phyloP scores from a whole-genome alignment of 1,140 invertebrate genomes.

The Drosophila novamexicana region DNA sequence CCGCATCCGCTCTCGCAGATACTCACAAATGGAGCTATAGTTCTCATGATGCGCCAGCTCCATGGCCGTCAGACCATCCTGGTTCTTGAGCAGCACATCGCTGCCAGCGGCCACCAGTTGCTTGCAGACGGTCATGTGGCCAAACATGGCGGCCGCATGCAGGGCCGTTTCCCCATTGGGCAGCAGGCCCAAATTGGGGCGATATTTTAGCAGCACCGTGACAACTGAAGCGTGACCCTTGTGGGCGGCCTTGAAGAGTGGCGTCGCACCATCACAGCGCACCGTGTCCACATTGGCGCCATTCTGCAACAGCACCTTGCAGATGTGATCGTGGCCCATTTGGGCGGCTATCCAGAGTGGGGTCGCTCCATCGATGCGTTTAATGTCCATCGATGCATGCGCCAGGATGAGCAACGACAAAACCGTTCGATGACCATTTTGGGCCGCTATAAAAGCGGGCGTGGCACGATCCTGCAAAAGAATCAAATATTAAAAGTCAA shows the following conservation, averaged over 20 bases:
- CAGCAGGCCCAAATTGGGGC: slow-evolving; percentile 91
- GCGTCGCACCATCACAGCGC: slow-evolving; percentile 95
- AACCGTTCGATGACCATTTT: slow-evolving; percentile 94
- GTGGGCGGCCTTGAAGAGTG: slow-evolving; percentile 96
- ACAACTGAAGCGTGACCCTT: slow-evolving; percentile 96
- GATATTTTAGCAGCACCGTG: slow-evolving; percentile 92
- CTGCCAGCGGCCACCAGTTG: slow-evolving; percentile 90
- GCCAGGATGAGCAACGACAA: slow-evolving; percentile 88
- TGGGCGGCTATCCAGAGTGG: slow-evolving; percentile 97
- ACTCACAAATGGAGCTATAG: slow-evolving; percentile 79
- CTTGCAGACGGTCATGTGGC: slow-evolving; percentile 91
- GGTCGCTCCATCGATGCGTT: slow-evolving; percentile 92
- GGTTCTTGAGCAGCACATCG: slow-evolving; percentile 88
- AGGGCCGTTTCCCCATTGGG: slow-evolving; percentile 95
- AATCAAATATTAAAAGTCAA: too few species aligned
- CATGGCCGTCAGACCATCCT: slow-evolving; percentile 88
- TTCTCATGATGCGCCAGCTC: slow-evolving; percentile 86
- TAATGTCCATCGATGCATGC: slow-evolving; percentile 89
- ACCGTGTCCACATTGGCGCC: slow-evolving; percentile 92
- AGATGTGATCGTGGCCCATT: slow-evolving; percentile 95
- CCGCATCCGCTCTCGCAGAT: slow-evolving; percentile 75
- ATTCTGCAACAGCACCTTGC: slow-evolving; percentile 89
- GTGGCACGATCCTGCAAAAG: slow-evolving; percentile 92
- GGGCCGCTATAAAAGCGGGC: slow-evolving; percentile 94
- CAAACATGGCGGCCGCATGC: slow-evolving; percentile 95